Evolutionary conservation across 1,140 invertebrate species (phyloP).

Genomic region (Plodia interpunctella): DNA sequence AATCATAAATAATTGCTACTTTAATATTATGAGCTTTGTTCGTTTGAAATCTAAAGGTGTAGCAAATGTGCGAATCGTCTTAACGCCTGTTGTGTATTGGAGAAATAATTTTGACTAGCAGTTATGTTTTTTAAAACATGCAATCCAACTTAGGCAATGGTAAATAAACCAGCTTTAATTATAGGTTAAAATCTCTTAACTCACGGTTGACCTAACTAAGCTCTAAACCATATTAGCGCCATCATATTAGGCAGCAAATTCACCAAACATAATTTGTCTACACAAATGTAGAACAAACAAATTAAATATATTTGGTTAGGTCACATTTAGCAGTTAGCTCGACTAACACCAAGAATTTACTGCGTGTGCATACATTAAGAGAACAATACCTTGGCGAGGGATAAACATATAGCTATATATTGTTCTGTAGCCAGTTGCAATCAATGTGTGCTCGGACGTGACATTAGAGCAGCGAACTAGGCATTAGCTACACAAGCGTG

Average conservation of each 20-base stretch:
- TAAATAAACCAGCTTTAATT: too few relatives aligned
- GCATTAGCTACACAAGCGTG: conserved; percentile 57
- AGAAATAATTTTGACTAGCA: too few relatives aligned
- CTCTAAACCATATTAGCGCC: too few relatives aligned
- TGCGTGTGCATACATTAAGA: not conserved
- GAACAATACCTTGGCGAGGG: conserved; percentile 15
- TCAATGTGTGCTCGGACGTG: conserved; percentile 72
- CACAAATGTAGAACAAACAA: not conserved
- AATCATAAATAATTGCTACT: too few relatives aligned
- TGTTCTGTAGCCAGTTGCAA: conserved; percentile 50
- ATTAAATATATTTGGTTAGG: not conserved
- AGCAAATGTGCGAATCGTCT: too few relatives aligned
- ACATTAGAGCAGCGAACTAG: conserved; percentile 68
- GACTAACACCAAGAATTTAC: conserved; percentile 1
- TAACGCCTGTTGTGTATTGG: too few relatives aligned
- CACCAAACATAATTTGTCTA: not conserved
- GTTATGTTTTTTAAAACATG: too few relatives aligned
- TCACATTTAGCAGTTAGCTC: not conserved
- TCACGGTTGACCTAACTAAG: too few relatives aligned
- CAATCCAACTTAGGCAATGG: too few relatives aligned
- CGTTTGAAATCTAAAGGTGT: too few relatives aligned
- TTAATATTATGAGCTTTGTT: not conserved
- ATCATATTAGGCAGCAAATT: not conserved
- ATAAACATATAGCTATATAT: conserved; percentile 56
- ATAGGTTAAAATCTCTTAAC: too few relatives aligned